Percentiles rank a stretch among this genome's conserved stretches.
phyloP scores from a whole-genome alignment of 2,888 invertebrate species.

The Trissoscelio sp. region DNA sequence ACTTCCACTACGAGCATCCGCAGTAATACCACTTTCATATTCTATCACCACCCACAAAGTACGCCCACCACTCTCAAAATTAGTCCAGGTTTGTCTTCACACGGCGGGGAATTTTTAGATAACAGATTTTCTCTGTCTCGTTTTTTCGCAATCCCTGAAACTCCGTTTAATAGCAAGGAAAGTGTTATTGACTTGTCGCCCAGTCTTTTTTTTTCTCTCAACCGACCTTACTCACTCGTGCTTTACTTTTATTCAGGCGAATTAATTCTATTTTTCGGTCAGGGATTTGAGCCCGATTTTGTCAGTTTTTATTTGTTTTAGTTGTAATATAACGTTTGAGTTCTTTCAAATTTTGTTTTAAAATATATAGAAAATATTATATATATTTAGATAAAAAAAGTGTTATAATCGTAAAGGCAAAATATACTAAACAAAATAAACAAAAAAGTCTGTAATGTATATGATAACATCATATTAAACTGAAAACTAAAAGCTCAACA shows the following conservation, averaged over 20 bases:
- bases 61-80: conserved; percentile 78
- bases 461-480: too few relatives aligned
- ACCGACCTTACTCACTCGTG: conserved; percentile 14
- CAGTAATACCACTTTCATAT: conserved; percentile 71
- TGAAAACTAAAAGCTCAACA: too few relatives aligned
- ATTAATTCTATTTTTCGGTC: conserved; percentile 31
- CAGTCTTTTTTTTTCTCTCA: conserved; percentile 23
- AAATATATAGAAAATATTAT: too few relatives aligned
- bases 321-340: too few relatives aligned
- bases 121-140: conserved; percentile 59
- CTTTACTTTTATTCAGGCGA: conserved; percentile 19
- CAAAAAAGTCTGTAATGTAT: too few relatives aligned
- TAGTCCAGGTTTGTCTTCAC: conserved; percentile 76
- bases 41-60: conserved; percentile 70
- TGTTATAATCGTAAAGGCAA: too few relatives aligned
- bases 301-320: too few relatives aligned
- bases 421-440: too few relatives aligned
- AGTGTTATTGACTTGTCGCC: conserved; percentile 52
- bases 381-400: too few relatives aligned
- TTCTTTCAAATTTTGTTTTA: too few relatives aligned
- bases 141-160: conserved; percentile 33
- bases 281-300: too few relatives aligned
- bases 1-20: conserved; percentile 58
- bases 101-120: conserved; percentile 63
- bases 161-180: conserved; percentile 44